These are phyloP conservation scores for Chiloscyllium plagiosum DNA, from an alignment of 2,113 vertebrate genomes.

Conservation along the genomic window DNA sequence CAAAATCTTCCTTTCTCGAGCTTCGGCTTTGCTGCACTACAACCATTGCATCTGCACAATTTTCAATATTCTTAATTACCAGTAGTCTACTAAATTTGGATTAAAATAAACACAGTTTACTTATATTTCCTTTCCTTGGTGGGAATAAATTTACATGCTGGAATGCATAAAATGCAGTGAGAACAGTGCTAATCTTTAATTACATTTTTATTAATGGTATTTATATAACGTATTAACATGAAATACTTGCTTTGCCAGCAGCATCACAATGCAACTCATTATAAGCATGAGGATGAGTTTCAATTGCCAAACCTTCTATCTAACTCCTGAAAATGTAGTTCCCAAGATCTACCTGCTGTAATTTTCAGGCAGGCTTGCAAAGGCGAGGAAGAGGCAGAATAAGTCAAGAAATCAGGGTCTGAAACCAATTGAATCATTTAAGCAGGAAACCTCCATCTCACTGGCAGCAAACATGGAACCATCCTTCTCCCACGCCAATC, in stretches of 20 bases:
- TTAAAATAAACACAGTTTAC: neutral
- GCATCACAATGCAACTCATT: neutral
- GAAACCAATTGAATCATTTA: neutral
- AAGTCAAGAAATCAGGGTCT: neutral
- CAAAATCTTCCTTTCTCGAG: neutral
- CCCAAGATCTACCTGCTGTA: neutral
- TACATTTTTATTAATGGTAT: conserved; percentile 7
- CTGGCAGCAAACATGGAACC: too few relatives aligned
- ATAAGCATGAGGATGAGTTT: neutral
- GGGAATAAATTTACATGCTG: conserved; percentile 4
- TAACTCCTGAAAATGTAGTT: neutral
- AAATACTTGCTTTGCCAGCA: neutral
- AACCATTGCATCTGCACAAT: neutral
- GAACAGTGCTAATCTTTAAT: neutral
- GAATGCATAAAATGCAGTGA: neutral
- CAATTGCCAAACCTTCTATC: neutral
- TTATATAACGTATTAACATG: neutral
- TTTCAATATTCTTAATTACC: neutral
- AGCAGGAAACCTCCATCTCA: neutral
- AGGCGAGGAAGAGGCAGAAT: neutral
- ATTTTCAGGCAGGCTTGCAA: neutral
- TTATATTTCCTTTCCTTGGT: neutral
- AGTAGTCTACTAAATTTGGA: neutral
- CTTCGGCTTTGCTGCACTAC: neutral
- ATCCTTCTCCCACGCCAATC: too few relatives aligned